Evolutionary conservation across 2,797 vertebrate species (phyloP).

Genomic region (Brachymystax lenok): DNA sequence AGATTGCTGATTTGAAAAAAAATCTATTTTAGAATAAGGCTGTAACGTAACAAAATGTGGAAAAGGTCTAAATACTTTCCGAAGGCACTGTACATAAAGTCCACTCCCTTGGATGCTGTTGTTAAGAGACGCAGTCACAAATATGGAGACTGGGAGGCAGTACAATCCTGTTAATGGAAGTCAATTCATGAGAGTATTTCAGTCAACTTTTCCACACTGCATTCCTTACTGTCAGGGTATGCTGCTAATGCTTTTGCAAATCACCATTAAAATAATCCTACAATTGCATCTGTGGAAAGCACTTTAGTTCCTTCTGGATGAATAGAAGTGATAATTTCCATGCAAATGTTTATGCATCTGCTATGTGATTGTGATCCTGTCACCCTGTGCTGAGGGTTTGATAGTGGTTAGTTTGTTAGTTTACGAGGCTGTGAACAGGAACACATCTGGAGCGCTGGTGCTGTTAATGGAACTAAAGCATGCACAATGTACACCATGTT

Average conservation of each 20-base stretch:
- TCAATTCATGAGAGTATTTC: slow-evolving; percentile 16
- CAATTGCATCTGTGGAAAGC: not conserved
- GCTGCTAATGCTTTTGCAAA: not conserved
- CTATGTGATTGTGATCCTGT: not conserved
- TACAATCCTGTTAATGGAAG: slow-evolving; percentile 23
- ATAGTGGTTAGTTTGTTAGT: slow-evolving; percentile 6
- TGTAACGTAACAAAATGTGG: too few species aligned
- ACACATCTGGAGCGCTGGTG: not conserved
- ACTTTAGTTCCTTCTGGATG: not conserved
- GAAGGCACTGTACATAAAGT: slow-evolving; percentile 1
- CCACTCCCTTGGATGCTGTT: slow-evolving; percentile 33
- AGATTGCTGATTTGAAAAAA: too few species aligned
- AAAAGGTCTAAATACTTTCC: too few species aligned
- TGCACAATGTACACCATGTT: not conserved
- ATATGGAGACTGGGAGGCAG: slow-evolving; percentile 25
- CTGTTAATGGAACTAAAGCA: not conserved
- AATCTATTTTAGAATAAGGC: too few species aligned
- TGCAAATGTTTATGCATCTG: slow-evolving; percentile 1
- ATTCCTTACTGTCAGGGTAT: slow-evolving; percentile 7
- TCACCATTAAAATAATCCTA: not conserved
- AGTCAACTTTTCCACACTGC: slow-evolving; percentile 25
- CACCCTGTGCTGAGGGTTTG: slow-evolving; percentile 1
- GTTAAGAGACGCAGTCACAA: slow-evolving; percentile 36
- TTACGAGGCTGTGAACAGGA: slow-evolving; percentile 1
- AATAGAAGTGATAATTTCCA: not conserved